A percentile compares a stretch with the other conserved stretches of the same genome.
Evolutionary conservation across 1,140 invertebrate species (phyloP).

Genomic region (Rhizoglyphus robini): DNA sequence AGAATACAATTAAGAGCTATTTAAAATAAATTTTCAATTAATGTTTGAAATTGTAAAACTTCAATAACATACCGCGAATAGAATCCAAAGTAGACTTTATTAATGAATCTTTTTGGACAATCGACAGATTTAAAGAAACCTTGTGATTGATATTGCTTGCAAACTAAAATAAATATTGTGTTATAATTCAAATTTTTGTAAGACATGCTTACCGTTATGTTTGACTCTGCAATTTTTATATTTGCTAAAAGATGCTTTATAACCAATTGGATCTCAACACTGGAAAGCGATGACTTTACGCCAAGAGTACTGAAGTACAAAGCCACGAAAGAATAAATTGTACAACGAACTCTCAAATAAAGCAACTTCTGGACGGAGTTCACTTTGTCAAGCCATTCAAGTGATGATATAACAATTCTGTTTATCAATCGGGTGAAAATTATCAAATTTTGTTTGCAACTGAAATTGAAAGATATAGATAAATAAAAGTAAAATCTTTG

Average conservation of each 20-base stretch:
- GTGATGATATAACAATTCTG: not conserved
- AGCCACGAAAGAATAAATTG: not conserved
- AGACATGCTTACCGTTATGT: too few species aligned
- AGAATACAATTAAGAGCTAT: too few species aligned
- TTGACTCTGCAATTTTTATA: too few species aligned
- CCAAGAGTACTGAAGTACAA: not conserved
- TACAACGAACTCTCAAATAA: not conserved
- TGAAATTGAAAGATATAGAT: not conserved
- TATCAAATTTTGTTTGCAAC: not conserved
- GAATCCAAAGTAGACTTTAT: too few species aligned
- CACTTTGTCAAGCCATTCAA: not conserved
- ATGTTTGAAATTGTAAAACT: too few species aligned
- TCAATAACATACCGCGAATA: too few species aligned
- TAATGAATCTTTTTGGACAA: too few species aligned
- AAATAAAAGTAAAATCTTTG: not conserved
- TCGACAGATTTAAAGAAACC: not conserved
- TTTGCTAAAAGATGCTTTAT: too few species aligned
- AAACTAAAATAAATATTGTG: not conserved
- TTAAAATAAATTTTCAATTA: too few species aligned
- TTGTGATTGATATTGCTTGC: not conserved
- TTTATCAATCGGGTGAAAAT: not conserved
- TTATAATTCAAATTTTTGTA: conserved; percentile 4
- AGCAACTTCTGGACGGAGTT: not conserved
- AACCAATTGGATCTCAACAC: too few species aligned
- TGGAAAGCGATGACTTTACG: too few species aligned